Evolutionary conservation across 2,113 vertebrate genomes (phyloP).

Genomic region (Saccopteryx bilineata): DNA sequence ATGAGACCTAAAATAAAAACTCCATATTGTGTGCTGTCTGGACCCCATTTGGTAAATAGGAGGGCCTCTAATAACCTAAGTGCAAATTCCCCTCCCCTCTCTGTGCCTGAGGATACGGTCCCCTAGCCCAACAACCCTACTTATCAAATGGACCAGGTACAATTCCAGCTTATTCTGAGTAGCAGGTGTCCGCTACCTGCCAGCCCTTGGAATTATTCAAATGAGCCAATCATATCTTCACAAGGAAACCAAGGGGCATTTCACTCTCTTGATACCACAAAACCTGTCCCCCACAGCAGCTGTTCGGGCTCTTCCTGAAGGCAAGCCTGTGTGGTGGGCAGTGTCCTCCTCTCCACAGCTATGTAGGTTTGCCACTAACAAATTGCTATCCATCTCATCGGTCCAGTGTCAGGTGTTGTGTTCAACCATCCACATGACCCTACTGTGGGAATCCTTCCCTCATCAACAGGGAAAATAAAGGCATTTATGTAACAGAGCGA

Average conservation of each 20-base stretch:
- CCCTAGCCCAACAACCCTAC: neutral
- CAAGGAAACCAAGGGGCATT: neutral
- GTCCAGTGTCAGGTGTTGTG: neutral
- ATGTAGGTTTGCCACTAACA: neutral
- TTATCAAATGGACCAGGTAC: neutral
- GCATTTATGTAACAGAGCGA: neutral
- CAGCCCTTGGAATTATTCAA: neutral
- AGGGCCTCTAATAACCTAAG: neutral
- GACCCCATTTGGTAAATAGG: neutral
- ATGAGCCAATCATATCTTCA: neutral
- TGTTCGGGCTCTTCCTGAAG: neutral
- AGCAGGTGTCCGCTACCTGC: neutral
- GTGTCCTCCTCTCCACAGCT: neutral
- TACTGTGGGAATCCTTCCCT: neutral
- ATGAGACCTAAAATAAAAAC: neutral
- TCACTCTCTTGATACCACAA: neutral
- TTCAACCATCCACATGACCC: neutral
- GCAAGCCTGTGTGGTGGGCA: neutral
- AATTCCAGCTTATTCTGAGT: neutral
- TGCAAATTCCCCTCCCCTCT: neutral
- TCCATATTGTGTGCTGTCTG: neutral
- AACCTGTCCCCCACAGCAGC: neutral
- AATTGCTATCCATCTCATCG: neutral
- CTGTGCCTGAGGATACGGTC: neutral
- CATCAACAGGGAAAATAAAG: neutral